Conservation (phyloP, 2,797 vertebrate genomes). For the Enteromius radiatus region DNA sequence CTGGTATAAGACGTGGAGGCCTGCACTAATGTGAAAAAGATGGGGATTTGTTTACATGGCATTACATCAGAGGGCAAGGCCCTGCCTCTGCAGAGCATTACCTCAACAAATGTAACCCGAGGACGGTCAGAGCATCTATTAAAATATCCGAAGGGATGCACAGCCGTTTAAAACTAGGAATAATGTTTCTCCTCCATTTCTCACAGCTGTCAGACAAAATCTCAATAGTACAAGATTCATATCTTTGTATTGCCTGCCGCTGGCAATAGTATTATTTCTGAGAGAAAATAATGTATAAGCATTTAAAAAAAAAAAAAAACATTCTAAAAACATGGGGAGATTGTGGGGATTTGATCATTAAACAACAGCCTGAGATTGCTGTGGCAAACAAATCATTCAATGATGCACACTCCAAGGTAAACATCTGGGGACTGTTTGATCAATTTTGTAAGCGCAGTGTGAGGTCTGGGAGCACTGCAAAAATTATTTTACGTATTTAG, state of each 20-base stretch:
- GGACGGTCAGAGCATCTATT: constrained; percentile 24
- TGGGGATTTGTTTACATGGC: constrained; percentile 36
- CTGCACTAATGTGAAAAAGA: constrained; percentile 49
- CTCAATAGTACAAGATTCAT: constrained; percentile 23
- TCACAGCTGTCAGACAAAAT: constrained; percentile 28
- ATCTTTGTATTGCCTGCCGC: not conserved
- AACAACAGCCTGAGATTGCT: constrained; percentile 20
- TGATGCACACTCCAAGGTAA: constrained; percentile 6
- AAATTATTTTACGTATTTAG: not conserved
- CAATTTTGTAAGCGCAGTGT: constrained; percentile 23
- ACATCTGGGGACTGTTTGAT: constrained; percentile 25
- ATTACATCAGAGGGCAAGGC: constrained; percentile 50
- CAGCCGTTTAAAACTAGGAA: constrained; percentile 15
- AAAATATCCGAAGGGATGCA: not conserved
- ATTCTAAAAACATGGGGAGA: not conserved
- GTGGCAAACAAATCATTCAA: constrained; percentile 30
- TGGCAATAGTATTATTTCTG: constrained; percentile 15
- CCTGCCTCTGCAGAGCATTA: constrained; percentile 49
- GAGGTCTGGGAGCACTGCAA: not conserved
- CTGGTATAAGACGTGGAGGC: constrained; percentile 37
- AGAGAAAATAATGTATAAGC: not conserved
- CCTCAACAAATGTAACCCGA: constrained; percentile 52
- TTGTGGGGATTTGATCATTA: constrained; percentile 9
- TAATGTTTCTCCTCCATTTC: constrained; percentile 27
- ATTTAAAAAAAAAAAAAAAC: not conserved